Base-by-base conservation (phyloP, 2,888 invertebrate species). In the Augochlorella aurata region DNA sequence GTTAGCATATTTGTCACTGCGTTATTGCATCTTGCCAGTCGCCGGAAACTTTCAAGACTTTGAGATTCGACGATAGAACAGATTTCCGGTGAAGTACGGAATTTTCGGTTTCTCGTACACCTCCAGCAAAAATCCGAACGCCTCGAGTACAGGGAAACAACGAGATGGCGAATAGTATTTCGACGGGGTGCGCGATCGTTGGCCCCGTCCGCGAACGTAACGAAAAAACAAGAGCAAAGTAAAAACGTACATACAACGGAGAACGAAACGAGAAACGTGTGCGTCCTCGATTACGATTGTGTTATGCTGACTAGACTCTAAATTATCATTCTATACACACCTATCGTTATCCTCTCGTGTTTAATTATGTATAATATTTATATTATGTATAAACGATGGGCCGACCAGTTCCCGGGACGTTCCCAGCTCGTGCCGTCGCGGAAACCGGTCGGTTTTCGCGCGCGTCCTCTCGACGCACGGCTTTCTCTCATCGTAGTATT, bases 241-340 rank as follows among this genome's bases (percentile, higher is more conserved):
- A 63, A 49, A 49, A 63, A 29, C 63, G 38, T 63, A 63, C 61
- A 24, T 61, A 61, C 38, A 63, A 49, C 38, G 18, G 9, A 58
- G 80, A 80, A 83, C 81, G 72, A 80, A 84, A 75, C 24, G 68
- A 45, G 74, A 67, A 79, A 86, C 77, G 85, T 86, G 89, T 88
- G 87, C 89, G 87, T 87, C 84, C 81, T 85, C 88, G 71, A 75
- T 89, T 88, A 89, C 87, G 90, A 90, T 82, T 81, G 89, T 88
- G 87, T 87, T 90, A 90, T 89, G 87, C 85, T 92, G 91, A 92
- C 92, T 92, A 92, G 92, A 92, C 86, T 90, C 91, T 91, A 92
- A 91, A 88, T 89, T 90, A 87, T 86, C 78, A 81, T 71, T 81
- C 87, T 89, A 89, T 89, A 86, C 89, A 89, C 90, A 85, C 85